phyloP scores from a whole-genome alignment of 2,888 invertebrate species.

The Chaetogeoica ovagalla region DNA sequence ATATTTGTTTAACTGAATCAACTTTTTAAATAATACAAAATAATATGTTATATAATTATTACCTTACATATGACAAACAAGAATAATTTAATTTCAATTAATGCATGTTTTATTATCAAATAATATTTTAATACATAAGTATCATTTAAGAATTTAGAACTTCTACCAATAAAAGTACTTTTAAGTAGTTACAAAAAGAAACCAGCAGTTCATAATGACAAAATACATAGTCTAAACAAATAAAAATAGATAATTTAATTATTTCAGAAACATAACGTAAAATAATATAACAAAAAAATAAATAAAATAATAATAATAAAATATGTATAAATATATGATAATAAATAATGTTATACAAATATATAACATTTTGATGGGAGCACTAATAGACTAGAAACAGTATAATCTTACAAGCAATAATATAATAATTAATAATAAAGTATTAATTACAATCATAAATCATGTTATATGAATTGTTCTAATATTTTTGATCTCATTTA shows the following conservation, averaged over 20 bases:
- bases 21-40: slow-evolving; percentile 16
- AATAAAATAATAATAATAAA: not conserved
- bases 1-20: slow-evolving; percentile 26
- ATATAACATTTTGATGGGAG: slow-evolving; percentile 41
- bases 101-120: slow-evolving; percentile 6
- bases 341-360: slow-evolving; percentile 24
- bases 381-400: slow-evolving; percentile 50
- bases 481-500: slow-evolving; percentile 48
- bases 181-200: slow-evolving; percentile 34
- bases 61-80: slow-evolving; percentile 21
- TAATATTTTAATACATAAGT: slow-evolving; percentile 33
- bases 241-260: slow-evolving; percentile 47
- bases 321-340: not conserved
- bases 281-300: slow-evolving; percentile 47
- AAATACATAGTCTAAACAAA: slow-evolving; percentile 33
- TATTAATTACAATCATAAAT: not conserved
- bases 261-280: slow-evolving; percentile 51
- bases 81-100: slow-evolving; percentile 18
- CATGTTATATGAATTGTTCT: slow-evolving; percentile 41
- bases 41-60: slow-evolving; percentile 16
- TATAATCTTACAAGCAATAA: slow-evolving; percentile 50
- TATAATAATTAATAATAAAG: slow-evolving; percentile 19
- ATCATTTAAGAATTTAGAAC: slow-evolving; percentile 10
- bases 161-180: slow-evolving; percentile 15
- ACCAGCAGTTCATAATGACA: slow-evolving; percentile 4